These are phyloP conservation scores for Eilema caniola DNA, from an alignment of 2,888 invertebrate species.

Conservation along the genomic window DNA sequence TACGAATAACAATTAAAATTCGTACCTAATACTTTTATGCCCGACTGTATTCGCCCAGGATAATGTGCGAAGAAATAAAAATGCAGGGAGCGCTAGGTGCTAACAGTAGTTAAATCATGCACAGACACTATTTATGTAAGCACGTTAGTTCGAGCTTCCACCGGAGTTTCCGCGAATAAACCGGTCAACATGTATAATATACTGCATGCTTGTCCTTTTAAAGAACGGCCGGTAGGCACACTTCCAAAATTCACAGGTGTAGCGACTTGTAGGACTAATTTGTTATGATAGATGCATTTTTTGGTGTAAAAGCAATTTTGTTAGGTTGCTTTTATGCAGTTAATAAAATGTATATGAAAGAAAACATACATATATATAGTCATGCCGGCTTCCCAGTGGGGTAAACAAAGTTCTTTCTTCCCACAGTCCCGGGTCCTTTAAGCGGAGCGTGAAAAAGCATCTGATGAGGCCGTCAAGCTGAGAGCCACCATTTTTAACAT, in stretches of 20 bases:
- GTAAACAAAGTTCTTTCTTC: too few species aligned
- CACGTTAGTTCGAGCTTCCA: constrained; percentile 50
- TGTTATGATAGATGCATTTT: background rate
- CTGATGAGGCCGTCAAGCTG: too few species aligned
- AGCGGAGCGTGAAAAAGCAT: too few species aligned
- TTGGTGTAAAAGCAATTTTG: background rate
- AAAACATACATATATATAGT: too few species aligned
- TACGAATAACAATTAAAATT: background rate
- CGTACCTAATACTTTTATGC: constrained; percentile 42
- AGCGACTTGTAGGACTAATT: constrained; percentile 17
- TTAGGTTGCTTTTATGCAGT: background rate
- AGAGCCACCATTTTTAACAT: too few species aligned
- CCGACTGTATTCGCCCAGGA: constrained; percentile 54
- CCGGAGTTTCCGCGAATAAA: constrained; percentile 48
- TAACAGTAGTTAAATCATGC: constrained; percentile 67
- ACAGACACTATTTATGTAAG: constrained; percentile 60
- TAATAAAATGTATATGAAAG: too few species aligned
- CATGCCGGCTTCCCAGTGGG: too few species aligned
- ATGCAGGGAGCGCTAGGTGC: constrained; percentile 58
- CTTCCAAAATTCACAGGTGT: constrained; percentile 40
- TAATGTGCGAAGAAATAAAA: constrained; percentile 60
- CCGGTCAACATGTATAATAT: constrained; percentile 50
- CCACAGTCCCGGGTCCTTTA: too few species aligned
- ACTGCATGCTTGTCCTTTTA: constrained; percentile 25
- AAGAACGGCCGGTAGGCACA: constrained; percentile 17